phyloP scores from a whole-genome alignment of 1,140 invertebrate species.

The Agrypnia vestita region DNA sequence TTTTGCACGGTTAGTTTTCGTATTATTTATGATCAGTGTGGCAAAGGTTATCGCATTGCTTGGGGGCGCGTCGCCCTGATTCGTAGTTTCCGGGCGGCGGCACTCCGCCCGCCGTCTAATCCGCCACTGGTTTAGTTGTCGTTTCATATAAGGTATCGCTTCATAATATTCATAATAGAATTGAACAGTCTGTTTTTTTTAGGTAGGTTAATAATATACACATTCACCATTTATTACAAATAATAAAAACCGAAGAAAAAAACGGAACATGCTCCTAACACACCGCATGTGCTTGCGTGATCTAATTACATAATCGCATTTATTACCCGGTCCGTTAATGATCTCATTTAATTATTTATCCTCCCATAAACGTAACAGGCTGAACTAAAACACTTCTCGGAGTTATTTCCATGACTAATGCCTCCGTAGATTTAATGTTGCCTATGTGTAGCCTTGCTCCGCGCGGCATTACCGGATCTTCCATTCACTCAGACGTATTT shows the following conservation, averaged over 20 bases:
- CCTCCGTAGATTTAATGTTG: background rate
- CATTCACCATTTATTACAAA: background rate
- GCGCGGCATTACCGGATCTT: constrained; percentile 55
- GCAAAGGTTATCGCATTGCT: too few relatives aligned
- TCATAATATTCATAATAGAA: too few relatives aligned
- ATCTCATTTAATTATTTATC: constrained; percentile 40
- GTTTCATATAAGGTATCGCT: too few relatives aligned
- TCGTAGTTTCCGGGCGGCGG: too few relatives aligned
- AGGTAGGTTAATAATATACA: too few relatives aligned
- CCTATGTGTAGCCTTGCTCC: constrained; percentile 28
- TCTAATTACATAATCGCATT: constrained; percentile 40
- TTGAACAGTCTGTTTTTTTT: too few relatives aligned
- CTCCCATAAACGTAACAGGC: constrained; percentile 26
- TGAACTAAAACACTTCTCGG: background rate
- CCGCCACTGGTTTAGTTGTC: too few relatives aligned
- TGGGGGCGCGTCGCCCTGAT: too few relatives aligned
- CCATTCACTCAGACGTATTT: constrained; percentile 57
- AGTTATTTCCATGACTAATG: constrained; percentile 32
- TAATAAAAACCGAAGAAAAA: background rate
- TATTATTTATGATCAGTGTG: too few relatives aligned
- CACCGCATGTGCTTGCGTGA: constrained; percentile 8
- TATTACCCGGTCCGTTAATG: constrained; percentile 30
- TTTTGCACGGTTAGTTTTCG: too few relatives aligned
- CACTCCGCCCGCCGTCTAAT: too few relatives aligned
- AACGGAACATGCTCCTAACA: background rate